These are phyloP conservation scores for Poecilus cupreus DNA, from an alignment of 2,888 invertebrate genomes.

Conservation along the genomic window DNA sequence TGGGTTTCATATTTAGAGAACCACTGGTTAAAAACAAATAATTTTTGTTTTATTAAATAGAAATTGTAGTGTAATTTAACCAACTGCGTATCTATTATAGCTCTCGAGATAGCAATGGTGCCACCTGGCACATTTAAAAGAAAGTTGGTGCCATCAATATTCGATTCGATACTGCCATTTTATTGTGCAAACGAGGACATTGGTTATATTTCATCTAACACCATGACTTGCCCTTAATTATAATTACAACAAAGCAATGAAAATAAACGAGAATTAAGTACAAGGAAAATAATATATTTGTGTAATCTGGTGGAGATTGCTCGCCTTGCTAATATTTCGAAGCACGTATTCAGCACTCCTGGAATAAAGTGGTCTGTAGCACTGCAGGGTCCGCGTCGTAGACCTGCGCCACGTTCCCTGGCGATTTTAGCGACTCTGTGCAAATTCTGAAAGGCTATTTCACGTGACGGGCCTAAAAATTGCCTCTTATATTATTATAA, in stretches of 20 bases:
- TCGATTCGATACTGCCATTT: too few species aligned
- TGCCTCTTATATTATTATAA: conserved; percentile 26
- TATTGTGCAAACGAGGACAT: too few species aligned
- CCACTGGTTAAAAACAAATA: too few species aligned
- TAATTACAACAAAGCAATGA: neutral
- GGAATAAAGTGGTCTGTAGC: conserved; percentile 10
- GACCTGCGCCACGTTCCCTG: neutral
- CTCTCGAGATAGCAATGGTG: too few species aligned
- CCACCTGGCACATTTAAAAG: too few species aligned
- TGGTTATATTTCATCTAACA: too few species aligned
- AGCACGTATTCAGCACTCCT: conserved; percentile 46
- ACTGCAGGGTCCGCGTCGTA: neutral
- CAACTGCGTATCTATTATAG: too few species aligned
- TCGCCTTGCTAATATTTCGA: conserved; percentile 11
- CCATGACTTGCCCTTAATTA: neutral
- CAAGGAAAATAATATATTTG: neutral
- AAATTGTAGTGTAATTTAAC: too few species aligned
- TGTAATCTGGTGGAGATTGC: neutral
- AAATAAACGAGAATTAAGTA: neutral
- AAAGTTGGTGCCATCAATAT: too few species aligned
- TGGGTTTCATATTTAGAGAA: too few species aligned
- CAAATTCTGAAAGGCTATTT: conserved; percentile 40
- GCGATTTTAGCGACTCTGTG: conserved; percentile 45
- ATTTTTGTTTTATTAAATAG: too few species aligned
- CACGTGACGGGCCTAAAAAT: conserved; percentile 51